Evolutionary conservation across 1,140 invertebrate genomes (phyloP).

Genomic region (Sinonovacula constricta): DNA sequence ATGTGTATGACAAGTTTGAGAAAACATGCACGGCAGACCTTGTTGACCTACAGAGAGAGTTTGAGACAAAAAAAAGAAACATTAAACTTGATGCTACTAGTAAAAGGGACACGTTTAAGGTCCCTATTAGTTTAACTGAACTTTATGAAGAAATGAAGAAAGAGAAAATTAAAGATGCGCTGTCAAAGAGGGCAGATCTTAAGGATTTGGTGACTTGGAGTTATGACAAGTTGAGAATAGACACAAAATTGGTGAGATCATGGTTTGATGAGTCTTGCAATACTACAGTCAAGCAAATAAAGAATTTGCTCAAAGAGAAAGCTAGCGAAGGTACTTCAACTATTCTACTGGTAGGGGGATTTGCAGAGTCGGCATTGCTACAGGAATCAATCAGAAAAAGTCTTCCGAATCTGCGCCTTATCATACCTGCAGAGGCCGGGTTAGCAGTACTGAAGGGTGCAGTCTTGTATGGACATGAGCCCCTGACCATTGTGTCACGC

Average conservation of each 20-base stretch:
- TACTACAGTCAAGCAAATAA: slow-evolving; percentile 2
- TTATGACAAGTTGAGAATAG: slow-evolving; percentile 4
- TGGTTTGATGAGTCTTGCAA: slow-evolving; percentile 17
- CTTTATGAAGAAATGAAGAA: background rate
- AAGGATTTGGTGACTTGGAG: background rate
- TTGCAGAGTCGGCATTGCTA: slow-evolving; percentile 10
- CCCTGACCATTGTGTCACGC: background rate
- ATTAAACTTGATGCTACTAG: background rate
- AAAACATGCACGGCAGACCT: background rate
- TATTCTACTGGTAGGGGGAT: slow-evolving; percentile 20
- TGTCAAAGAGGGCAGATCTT: background rate
- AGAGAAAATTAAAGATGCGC: background rate
- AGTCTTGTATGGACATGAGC: slow-evolving; percentile 27
- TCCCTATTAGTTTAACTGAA: slow-evolving; percentile 4
- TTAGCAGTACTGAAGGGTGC: slow-evolving; percentile 35
- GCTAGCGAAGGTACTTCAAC: background rate
- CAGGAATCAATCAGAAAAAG: background rate
- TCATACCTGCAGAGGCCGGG: slow-evolving; percentile 15
- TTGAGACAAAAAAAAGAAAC: slow-evolving; percentile 34
- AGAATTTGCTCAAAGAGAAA: background rate
- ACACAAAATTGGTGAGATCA: background rate
- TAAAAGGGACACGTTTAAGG: background rate
- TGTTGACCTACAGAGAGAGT: slow-evolving; percentile 8
- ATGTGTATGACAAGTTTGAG: slow-evolving; percentile 17
- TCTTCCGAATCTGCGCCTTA: background rate